Percentiles rank a stretch among this genome's conserved stretches.
These are phyloP conservation scores for Agrilus biguttatus DNA, from an alignment of 2,888 invertebrate species.

Conservation along the genomic window DNA sequence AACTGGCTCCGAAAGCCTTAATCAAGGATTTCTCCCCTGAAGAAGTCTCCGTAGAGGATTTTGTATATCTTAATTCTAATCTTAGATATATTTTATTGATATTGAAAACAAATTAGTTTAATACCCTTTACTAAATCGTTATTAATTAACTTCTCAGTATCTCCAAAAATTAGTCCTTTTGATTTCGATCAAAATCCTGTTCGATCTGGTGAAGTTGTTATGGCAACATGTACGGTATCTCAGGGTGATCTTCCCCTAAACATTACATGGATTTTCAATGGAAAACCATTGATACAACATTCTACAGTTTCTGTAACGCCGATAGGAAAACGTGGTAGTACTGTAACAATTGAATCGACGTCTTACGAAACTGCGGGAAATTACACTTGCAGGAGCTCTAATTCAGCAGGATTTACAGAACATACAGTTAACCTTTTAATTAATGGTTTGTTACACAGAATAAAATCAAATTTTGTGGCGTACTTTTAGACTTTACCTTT, in stretches of 20 bases:
- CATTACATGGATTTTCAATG: conserved; percentile 59
- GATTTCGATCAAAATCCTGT: conserved; percentile 48
- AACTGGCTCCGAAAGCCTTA: too few species aligned
- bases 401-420: conserved; percentile 40
- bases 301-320: conserved; percentile 39
- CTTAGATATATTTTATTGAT: background rate
- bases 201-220: conserved; percentile 45
- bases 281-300: conserved; percentile 39
- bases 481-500: too few species aligned
- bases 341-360: conserved; percentile 44
- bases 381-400: conserved; percentile 54
- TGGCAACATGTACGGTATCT: conserved; percentile 48
- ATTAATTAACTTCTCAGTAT: conserved; percentile 32
- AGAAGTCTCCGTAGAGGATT: conserved; percentile 9
- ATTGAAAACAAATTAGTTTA: too few species aligned
- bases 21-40: too few species aligned
- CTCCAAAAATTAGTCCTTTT: conserved; percentile 51
- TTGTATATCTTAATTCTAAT: conserved; percentile 30
- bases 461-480: too few species aligned
- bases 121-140: background rate
- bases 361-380: conserved; percentile 53
- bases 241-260: conserved; percentile 59
- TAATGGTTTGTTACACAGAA: conserved; percentile 39
- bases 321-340: conserved; percentile 47
- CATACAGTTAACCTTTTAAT: conserved; percentile 41